Base-by-base conservation (phyloP, 1,140 invertebrate species). In the Campoletis sonorensis region DNA sequence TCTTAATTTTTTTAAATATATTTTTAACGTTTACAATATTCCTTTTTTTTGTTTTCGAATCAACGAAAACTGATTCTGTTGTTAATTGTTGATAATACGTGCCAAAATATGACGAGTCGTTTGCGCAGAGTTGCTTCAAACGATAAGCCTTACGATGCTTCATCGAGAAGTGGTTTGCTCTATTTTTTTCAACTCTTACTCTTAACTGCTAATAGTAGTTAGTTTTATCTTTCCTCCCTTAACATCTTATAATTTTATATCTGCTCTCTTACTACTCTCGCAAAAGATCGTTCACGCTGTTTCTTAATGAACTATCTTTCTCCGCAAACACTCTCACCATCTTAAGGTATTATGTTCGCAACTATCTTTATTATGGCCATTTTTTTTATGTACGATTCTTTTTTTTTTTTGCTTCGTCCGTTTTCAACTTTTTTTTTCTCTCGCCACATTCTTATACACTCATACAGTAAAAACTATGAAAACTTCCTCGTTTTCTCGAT, bases 341-440 rank as follows among this genome's bases (percentile, higher is more conserved):
- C 40, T 76, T 21, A 80, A 51, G 26, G 23, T 8, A 79, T 73
- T 61, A 75, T 71, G 40, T 73, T 83, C 82, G 81, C 79, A 83
- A 21, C 23, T 71, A 88, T 86, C 85, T 85, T 83, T 84, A 86
- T 87, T 88, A 88, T 88, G 87, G 87, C 88, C 87, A 83, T 87
- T 87, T 85, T 45, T 77, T 85, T 75, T 87, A 85, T 85, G 23
- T 81, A 21, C 72, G 45, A 26, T 73, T 73, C 71, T 33, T 75
- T 11, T 58, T 58, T 18, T 2, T 75, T 58, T 75, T 8, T 64
- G 64, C 64, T 64, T 54, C 16, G 27, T 73, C 40, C 37, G 10
- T 51, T 15, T 73, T 51, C 27, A 49, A 21, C 4, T 26, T 51
- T 76, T 7, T n/a, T 30, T 11, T 30, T 58, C 26, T 58, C 27